These are phyloP conservation scores for Phaonia tiefii DNA, from an alignment of 2,888 invertebrate genomes.

Conservation along the genomic window DNA sequence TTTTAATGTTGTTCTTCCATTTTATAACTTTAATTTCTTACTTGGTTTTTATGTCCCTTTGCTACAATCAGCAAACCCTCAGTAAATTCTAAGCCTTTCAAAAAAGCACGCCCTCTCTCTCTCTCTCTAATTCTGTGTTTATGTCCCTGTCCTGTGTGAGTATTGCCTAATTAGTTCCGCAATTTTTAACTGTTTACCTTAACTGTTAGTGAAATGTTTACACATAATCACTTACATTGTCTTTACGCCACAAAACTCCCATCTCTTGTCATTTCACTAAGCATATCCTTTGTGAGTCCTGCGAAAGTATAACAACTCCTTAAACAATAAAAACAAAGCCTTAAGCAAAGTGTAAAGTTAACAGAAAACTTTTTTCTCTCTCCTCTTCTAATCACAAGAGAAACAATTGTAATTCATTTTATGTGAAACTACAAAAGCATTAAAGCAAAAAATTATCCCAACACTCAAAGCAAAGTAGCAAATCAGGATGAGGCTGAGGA, in stretches of 20 bases:
- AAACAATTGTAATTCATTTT: slow-evolving; percentile 52
- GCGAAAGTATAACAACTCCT: slow-evolving; percentile 45
- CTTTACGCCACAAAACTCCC: slow-evolving; percentile 25
- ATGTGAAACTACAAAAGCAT: slow-evolving; percentile 46
- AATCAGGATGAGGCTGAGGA: slow-evolving; percentile 35
- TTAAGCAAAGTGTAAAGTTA: slow-evolving; percentile 59
- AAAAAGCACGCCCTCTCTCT: no score
- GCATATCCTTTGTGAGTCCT: not conserved
- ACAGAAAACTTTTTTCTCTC: slow-evolving; percentile 47
- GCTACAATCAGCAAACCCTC: no score
- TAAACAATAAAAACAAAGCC: slow-evolving; percentile 58
- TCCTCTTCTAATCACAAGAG: no score
- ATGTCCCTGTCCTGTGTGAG: not conserved
- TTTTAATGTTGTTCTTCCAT: no score
- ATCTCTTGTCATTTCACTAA: not conserved
- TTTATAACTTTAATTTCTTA: no score
- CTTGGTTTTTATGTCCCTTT: no score
- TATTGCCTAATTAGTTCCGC: slow-evolving; percentile 46
- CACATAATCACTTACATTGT: slow-evolving; percentile 67
- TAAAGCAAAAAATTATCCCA: slow-evolving; percentile 63
- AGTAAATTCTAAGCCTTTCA: slow-evolving; percentile 20
- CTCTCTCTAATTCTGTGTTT: no score
- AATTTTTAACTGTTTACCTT: slow-evolving; percentile 54
- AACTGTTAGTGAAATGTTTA: slow-evolving; percentile 76
- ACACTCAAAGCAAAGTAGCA: no score